phyloP scores from a whole-genome alignment of 2,888 invertebrate species.

The Oligia fasciuncula region DNA sequence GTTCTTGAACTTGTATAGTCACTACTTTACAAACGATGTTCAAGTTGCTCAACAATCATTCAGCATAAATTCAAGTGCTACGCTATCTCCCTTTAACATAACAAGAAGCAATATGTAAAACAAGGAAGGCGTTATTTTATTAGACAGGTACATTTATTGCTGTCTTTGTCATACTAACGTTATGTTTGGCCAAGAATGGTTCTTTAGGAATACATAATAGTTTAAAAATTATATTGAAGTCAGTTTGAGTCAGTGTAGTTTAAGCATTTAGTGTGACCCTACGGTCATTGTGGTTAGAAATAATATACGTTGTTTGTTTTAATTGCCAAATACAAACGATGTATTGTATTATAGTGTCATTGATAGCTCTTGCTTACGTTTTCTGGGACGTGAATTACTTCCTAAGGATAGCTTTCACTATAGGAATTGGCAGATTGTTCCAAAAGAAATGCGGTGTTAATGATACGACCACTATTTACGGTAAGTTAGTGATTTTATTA shows the following conservation, averaged over 20 bases:
- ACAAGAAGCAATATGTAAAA: slow-evolving; percentile 30
- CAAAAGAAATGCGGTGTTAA: slow-evolving; percentile 92
- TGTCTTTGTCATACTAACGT: slow-evolving; percentile 51
- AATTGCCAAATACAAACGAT: slow-evolving; percentile 67
- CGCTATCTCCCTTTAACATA: slow-evolving; percentile 45
- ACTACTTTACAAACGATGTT: slow-evolving; percentile 33
- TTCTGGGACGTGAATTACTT: slow-evolving; percentile 96
- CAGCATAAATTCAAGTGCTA: slow-evolving; percentile 15
- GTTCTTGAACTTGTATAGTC: slow-evolving; percentile 41
- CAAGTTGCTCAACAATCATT: slow-evolving; percentile 29
- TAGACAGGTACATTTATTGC: slow-evolving; percentile 24
- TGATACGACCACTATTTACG: slow-evolving; percentile 93
- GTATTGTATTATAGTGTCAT: slow-evolving; percentile 80
- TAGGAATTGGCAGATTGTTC: slow-evolving; percentile 92
- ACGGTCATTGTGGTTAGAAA: slow-evolving; percentile 17
- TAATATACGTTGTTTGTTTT: slow-evolving; percentile 1
- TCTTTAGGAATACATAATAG: slow-evolving; percentile 12
- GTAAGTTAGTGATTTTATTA: slow-evolving; percentile 85
- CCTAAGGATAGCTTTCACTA: slow-evolving; percentile 92
- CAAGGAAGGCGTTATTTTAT: slow-evolving; percentile 43
- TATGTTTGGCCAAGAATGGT: slow-evolving; percentile 30
- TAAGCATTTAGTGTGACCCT: slow-evolving; percentile 36
- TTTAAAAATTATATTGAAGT: slow-evolving; percentile 33
- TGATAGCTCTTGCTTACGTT: slow-evolving; percentile 91
- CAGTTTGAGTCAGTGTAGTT: slow-evolving; percentile 40